These are phyloP conservation scores for Gila orcuttii DNA, from an alignment of 2,113 vertebrate genomes.

Conservation along the genomic window DNA sequence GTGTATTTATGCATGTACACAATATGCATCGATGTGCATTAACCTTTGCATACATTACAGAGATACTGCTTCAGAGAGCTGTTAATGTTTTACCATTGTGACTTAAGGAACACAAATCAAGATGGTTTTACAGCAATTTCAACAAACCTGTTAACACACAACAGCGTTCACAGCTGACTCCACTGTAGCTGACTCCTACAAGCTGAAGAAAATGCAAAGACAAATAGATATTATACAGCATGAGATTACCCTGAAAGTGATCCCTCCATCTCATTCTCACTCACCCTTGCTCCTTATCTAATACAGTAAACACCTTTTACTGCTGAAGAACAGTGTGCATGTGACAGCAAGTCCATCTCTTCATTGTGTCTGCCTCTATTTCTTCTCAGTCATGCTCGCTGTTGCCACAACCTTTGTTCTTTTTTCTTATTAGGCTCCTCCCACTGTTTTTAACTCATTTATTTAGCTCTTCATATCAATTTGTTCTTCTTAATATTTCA, in stretches of 20 bases:
- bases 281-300: slow-evolving; percentile 24
- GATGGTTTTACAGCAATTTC: neutral
- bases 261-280: neutral
- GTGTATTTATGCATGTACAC: neutral
- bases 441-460: slow-evolving; percentile 6
- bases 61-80: neutral
- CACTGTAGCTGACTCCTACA: too few relatives aligned
- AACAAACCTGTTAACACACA: slow-evolving; percentile 24
- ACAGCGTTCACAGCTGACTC: neutral
- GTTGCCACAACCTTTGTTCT: neutral
- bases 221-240: neutral
- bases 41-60: neutral
- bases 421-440: neutral
- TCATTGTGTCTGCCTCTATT: neutral
- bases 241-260: neutral
- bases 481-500: neutral
- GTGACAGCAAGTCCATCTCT: slow-evolving; percentile 28
- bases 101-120: neutral
- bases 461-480: slow-evolving; percentile 6
- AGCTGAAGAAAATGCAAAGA: neutral
- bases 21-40: neutral
- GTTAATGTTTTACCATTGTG: neutral
- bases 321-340: slow-evolving; percentile 40
- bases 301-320: slow-evolving; percentile 51
- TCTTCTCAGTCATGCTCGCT: neutral